Percentiles rank a stretch among this genome's conserved stretches.
phyloP scores from a whole-genome alignment of 2,797 vertebrate genomes.

The Schizopygopsis pylzovi region DNA sequence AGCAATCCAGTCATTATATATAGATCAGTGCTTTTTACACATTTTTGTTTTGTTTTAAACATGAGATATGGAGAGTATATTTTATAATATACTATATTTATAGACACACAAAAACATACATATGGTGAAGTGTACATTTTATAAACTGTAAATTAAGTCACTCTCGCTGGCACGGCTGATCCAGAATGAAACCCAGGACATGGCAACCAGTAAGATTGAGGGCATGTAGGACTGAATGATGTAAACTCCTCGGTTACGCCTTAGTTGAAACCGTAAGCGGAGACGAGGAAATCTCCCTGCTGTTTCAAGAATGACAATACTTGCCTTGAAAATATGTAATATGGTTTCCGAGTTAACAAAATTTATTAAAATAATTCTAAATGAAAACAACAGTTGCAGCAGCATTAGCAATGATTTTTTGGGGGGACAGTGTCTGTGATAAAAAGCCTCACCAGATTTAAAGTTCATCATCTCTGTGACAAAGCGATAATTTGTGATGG shows the following conservation, averaged over 20 bases:
- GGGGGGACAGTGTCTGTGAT: neutral
- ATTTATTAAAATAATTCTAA: neutral
- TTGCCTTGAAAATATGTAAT: constrained; percentile 17
- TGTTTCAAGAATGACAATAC: constrained; percentile 61
- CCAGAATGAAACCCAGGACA: constrained; percentile 99
- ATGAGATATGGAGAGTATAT: too few species aligned
- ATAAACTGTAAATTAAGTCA: constrained; percentile 71
- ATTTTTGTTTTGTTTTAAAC: too few species aligned
- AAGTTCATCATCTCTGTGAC: constrained; percentile 94
- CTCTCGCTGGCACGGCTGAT: constrained; percentile 95
- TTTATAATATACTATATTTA: too few species aligned
- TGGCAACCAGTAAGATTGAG: constrained; percentile 93
- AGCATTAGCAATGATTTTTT: constrained; percentile 3
- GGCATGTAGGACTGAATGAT: constrained; percentile 99
- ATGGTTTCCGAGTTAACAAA: neutral
- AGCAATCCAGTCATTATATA: too few species aligned
- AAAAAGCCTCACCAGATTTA: constrained; percentile 87
- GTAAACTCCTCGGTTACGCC: constrained; percentile 94
- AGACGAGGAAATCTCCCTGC: constrained; percentile 94
- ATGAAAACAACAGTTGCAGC: neutral
- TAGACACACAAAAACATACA: too few species aligned
- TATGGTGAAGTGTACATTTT: neutral
- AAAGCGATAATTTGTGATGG: constrained; percentile 93
- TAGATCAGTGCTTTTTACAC: too few species aligned
- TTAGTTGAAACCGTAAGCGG: constrained; percentile 90